phyloP scores from a whole-genome alignment of 2,888 invertebrate genomes.

The Andrena chrysosceles region DNA sequence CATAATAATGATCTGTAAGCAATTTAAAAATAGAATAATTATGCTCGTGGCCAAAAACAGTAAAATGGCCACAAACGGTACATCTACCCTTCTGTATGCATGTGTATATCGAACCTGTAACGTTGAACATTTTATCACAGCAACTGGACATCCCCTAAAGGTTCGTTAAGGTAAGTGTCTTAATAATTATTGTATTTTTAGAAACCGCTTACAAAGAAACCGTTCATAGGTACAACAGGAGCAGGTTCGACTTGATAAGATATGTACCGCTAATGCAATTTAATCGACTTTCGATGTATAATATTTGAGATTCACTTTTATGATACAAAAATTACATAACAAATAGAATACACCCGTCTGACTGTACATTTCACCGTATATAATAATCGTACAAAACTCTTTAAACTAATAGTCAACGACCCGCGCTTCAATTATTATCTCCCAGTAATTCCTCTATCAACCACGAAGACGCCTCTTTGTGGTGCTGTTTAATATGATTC shows the following conservation, averaged over 20 bases:
- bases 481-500: constrained; percentile 82
- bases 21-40: too few species aligned
- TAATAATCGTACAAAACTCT: constrained; percentile 31
- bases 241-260: background rate
- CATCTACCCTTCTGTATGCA: too few species aligned
- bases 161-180: background rate
- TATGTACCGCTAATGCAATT: constrained; percentile 15
- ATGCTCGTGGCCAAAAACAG: too few species aligned
- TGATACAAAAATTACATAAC: constrained; percentile 40
- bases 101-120: background rate
- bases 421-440: constrained; percentile 39
- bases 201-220: too few species aligned
- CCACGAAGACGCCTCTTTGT: constrained; percentile 53
- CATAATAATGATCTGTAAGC: too few species aligned
- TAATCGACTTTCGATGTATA: constrained; percentile 25
- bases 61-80: too few species aligned
- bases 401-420: constrained; percentile 5
- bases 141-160: background rate
- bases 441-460: constrained; percentile 56
- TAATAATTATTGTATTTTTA: background rate
- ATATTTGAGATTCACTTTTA: constrained; percentile 4
- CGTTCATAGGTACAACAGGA: too few species aligned
- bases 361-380: constrained; percentile 52
- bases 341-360: constrained; percentile 52
- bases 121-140: constrained; percentile 1